Percentiles rank a stretch among this genome's conserved stretches.
These are phyloP conservation scores for Schizopygopsis pylzovi DNA, from an alignment of 2,797 vertebrate species.

Conservation along the genomic window DNA sequence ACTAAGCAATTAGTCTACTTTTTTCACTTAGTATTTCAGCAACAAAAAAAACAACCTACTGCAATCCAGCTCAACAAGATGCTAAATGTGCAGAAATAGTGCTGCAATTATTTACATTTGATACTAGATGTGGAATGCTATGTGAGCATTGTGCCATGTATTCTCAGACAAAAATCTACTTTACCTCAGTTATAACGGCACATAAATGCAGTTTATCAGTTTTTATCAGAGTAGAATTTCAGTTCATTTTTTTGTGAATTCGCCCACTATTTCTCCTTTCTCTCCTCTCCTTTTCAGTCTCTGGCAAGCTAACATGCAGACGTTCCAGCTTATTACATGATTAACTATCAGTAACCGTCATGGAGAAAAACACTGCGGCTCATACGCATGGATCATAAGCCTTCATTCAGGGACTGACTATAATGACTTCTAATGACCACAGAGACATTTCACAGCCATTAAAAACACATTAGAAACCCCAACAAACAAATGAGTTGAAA, in stretches of 20 bases:
- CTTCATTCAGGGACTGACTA: slow-evolving; percentile 1
- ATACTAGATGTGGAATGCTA: too few relatives aligned
- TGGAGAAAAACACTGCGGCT: slow-evolving; percentile 7
- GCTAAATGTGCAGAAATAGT: neutral
- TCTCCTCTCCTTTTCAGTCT: neutral
- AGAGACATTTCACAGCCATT: slow-evolving; percentile 24
- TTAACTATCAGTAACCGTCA: slow-evolving; percentile 14
- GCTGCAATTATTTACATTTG: neutral
- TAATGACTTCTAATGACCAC: slow-evolving; percentile 28
- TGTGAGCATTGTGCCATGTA: too few relatives aligned
- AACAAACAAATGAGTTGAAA: slow-evolving; percentile 7
- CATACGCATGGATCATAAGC: slow-evolving; percentile 16
- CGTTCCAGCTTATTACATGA: slow-evolving; percentile 30
- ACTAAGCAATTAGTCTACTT: neutral
- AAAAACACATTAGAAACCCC: slow-evolving; percentile 27
- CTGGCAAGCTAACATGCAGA: slow-evolving; percentile 43
- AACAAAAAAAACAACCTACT: neutral
- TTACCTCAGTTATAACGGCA: neutral
- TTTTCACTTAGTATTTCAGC: neutral
- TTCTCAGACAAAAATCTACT: too few relatives aligned
- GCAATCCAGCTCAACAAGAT: neutral
- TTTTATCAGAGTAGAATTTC: neutral
- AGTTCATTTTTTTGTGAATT: neutral
- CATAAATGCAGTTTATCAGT: neutral
- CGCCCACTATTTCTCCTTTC: neutral